Evolutionary conservation across 2,113 vertebrate species (phyloP), one percentile per base, ranked within the genome.

Genomic region (Trichomycterus rosablanca): DNA sequence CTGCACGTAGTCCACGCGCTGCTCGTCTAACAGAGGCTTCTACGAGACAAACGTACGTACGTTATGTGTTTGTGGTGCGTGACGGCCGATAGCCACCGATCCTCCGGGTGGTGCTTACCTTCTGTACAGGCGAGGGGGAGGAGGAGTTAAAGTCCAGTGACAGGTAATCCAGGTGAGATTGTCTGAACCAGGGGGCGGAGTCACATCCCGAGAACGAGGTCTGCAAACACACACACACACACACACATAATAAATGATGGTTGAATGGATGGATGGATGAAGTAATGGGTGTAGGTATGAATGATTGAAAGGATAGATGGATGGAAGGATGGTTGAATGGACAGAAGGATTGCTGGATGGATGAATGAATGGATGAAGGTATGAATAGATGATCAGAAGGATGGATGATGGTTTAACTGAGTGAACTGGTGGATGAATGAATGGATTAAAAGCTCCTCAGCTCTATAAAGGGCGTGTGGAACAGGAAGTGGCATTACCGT

Each of bases 101-200:
- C n/a, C n/a, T n/a, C n/a, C n/a, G n/a, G n/a, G n/a, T n/a, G n/a
- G n/a, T 4, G 52, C 59, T 44, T 85, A 97, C 96, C 92, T 97
- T 95, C 66, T 91, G 93, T 22, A 89, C 89, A 70, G 93, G 93
- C 26, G 92, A 93, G 11, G 92, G 89, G 23, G 92, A 92, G 24
- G 89, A 85, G 9, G 93, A 92, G 74, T 98, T 93, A 79, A 98
- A 98, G 86, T 97, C 94, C 81, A 98, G 77, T 3, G 92, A 92
- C 78, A 98, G 81, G 78, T 98, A 98, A 74, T 97, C 96, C 49
- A 98, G 88, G 78, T 90, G 91, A 45, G 85, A 91, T 71, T 82
- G 88, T 73, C 88, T 90, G 7, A 75, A 74, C 84, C 86, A 90
- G 2, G 74, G 78, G 63, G 51, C 24, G 62, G 81, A 83, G 23